phyloP scores from a whole-genome alignment of 2,888 invertebrate species.

The Heliconius erato region DNA sequence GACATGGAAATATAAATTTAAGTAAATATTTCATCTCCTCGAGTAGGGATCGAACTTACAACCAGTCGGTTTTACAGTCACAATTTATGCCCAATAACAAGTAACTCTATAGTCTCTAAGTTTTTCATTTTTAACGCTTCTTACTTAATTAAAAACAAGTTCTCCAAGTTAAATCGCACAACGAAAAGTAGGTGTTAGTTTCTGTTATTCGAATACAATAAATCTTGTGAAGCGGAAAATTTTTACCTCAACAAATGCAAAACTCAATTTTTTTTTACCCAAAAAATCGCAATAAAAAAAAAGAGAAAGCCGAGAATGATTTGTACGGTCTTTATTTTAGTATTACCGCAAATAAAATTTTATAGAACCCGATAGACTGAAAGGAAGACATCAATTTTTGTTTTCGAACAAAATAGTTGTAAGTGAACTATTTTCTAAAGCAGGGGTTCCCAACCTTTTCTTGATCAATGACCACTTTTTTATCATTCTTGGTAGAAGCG shows the following conservation, averaged over 20 bases:
- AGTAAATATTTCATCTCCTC: too few relatives aligned
- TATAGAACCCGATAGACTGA: not conserved
- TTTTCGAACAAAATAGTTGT: not conserved
- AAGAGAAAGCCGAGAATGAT: slow-evolving; percentile 20
- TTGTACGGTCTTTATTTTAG: slow-evolving; percentile 1
- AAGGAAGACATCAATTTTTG: slow-evolving; percentile 14
- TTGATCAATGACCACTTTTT: too few relatives aligned
- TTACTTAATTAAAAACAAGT: not conserved
- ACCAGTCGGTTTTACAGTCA: too few relatives aligned
- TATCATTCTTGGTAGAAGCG: too few relatives aligned
- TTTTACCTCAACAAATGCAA: slow-evolving; percentile 1
- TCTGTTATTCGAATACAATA: not conserved
- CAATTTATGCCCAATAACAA: too few relatives aligned
- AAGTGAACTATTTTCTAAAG: not conserved
- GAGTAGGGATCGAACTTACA: too few relatives aligned
- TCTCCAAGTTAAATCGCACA: not conserved
- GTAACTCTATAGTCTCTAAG: too few relatives aligned
- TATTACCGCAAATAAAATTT: too few relatives aligned
- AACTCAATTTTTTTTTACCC: not conserved
- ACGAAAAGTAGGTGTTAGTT: not conserved
- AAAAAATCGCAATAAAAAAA: slow-evolving; percentile 16
- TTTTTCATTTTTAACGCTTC: not conserved
- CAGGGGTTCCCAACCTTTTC: too few relatives aligned
- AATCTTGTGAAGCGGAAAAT: not conserved
- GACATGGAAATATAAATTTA: too few relatives aligned